A percentile compares a stretch with the other conserved stretches of the same genome.
Evolutionary conservation across 92 coral and sea anemone species (phyloP).

Genomic region (Palythoa caribaeorum): DNA sequence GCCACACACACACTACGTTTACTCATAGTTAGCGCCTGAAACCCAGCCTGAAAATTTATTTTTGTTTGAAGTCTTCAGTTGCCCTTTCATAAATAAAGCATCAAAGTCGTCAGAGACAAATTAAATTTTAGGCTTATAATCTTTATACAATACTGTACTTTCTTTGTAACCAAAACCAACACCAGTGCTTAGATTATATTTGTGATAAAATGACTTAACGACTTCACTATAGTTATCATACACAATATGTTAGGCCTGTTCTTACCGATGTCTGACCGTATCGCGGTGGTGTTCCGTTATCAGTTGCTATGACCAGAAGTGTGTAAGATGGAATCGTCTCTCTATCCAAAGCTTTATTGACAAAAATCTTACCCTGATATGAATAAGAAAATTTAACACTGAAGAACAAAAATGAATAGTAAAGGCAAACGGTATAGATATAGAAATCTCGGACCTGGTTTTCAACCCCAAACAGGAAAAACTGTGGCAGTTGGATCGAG

Average conservation of each 20-base stretch:
- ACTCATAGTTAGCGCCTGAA: too few species aligned
- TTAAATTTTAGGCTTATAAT: too few species aligned
- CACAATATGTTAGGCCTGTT: not conserved
- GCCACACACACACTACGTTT: too few species aligned
- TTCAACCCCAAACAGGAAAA: not conserved
- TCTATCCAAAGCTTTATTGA: conserved; percentile 78
- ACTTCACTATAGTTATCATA: not conserved
- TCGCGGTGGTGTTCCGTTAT: conserved; percentile 84
- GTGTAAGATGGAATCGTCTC: conserved; percentile 77
- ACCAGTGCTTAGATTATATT: too few species aligned
- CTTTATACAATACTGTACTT: too few species aligned
- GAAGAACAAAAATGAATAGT: not conserved
- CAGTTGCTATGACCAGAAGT: conserved; percentile 79
- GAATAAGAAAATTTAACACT: not conserved
- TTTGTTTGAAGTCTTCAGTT: too few species aligned
- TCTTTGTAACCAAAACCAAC: too few species aligned
- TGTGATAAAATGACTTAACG: not conserved
- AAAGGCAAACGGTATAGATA: too few species aligned
- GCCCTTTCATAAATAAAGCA: too few species aligned
- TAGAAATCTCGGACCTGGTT: not conserved
- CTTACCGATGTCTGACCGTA: conserved; percentile 91
- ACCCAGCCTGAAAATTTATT: too few species aligned
- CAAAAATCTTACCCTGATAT: conserved; percentile 77
- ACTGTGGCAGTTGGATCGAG: too few species aligned
- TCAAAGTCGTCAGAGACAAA: too few species aligned